Percentiles rank a stretch among this genome's conserved stretches.
Evolutionary conservation across 2,888 invertebrate species (phyloP).

Genomic region (Troilus luridus): DNA sequence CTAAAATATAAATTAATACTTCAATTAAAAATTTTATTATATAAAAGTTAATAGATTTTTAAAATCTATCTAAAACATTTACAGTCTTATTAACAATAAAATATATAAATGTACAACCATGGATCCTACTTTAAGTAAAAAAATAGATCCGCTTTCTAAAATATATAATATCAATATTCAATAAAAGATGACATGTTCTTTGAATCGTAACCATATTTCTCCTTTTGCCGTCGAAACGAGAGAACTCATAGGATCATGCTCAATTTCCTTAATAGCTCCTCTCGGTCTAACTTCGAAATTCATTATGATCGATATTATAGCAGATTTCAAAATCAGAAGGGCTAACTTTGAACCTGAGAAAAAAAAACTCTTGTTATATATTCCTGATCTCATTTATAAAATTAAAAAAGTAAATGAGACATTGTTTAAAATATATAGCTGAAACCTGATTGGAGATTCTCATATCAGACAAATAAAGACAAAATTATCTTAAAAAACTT

Average conservation of each 20-base stretch:
- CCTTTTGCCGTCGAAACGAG: constrained; percentile 57
- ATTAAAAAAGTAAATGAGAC: not conserved
- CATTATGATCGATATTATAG: constrained; percentile 50
- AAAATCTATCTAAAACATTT: not conserved
- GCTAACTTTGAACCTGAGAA: constrained; percentile 56
- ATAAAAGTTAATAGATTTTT: not conserved
- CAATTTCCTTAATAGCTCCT: constrained; percentile 50
- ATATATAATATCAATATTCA: not conserved
- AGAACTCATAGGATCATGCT: constrained; percentile 59
- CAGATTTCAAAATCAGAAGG: constrained; percentile 56
- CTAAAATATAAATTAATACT: not conserved
- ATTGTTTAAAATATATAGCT: too few relatives aligned
- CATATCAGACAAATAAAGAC: too few relatives aligned
- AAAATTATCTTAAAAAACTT: too few relatives aligned
- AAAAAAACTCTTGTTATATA: not conserved
- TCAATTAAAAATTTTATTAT: not conserved
- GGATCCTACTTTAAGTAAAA: not conserved
- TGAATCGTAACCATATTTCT: constrained; percentile 55
- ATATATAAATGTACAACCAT: not conserved
- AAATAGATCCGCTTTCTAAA: not conserved
- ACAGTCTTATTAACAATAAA: not conserved
- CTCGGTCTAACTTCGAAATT: constrained; percentile 54
- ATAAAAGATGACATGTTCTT: constrained; percentile 30
- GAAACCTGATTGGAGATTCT: too few relatives aligned
- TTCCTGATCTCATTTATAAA: not conserved